phyloP scores from a whole-genome alignment of 2,113 vertebrate genomes.

The Chaetodon auriga region DNA sequence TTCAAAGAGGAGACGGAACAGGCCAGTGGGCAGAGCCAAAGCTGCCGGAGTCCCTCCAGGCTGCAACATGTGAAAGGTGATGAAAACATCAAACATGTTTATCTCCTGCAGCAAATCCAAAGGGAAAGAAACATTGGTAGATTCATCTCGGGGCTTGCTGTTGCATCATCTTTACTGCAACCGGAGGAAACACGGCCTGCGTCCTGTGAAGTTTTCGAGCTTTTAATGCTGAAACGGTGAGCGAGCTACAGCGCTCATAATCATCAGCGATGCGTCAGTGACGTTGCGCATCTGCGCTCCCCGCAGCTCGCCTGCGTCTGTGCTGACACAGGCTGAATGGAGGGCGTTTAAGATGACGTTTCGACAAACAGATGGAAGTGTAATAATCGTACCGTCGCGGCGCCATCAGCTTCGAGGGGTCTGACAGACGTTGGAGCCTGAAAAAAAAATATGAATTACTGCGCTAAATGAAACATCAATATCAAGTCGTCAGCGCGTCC shows the following conservation, averaged over 20 bases:
- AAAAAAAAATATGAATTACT: conserved; percentile 5
- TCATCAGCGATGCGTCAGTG: conserved; percentile 35
- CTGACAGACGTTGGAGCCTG: conserved; percentile 29
- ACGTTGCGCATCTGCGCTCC: conserved; percentile 59
- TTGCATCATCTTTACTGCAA: conserved; percentile 17
- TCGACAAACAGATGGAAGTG: conserved; percentile 59
- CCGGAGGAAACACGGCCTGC: neutral
- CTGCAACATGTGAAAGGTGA: conserved; percentile 13
- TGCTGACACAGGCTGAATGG: conserved; percentile 34
- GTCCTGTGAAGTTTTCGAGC: neutral
- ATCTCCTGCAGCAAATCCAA: conserved; percentile 7
- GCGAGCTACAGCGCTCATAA: conserved; percentile 40
- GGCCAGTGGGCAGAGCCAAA: neutral
- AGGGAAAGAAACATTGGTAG: neutral
- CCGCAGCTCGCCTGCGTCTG: conserved; percentile 16
- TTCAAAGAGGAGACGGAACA: neutral
- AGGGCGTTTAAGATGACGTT: conserved; percentile 11
- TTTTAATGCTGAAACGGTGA: conserved; percentile 1
- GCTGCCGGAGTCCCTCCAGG: conserved; percentile 14
- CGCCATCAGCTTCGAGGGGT: conserved; percentile 38
- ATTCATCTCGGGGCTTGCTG: neutral
- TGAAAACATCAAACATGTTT: conserved; percentile 25
- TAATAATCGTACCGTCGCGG: conserved; percentile 45
- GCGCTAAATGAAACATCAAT: conserved; percentile 44
- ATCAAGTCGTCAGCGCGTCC: neutral